Percentiles rank a stretch among this genome's conserved stretches.
Conservation (phyloP, 2,113 vertebrate species). For the Apteryx mantelli region DNA sequence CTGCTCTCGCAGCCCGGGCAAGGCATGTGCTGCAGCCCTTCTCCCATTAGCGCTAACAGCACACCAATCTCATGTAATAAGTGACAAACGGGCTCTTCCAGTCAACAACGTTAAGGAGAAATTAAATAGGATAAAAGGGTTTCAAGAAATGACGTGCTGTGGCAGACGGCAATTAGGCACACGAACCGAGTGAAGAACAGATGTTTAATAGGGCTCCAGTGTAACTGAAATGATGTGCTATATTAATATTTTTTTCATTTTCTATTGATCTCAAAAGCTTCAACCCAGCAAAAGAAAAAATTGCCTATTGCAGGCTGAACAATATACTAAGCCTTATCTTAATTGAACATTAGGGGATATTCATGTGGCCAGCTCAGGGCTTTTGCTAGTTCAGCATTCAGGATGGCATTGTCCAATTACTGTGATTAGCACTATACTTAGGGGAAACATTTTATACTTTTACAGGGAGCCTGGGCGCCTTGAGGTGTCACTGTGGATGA, state of each 20-base stretch:
- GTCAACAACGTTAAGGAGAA: not conserved
- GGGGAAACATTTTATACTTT: not conserved
- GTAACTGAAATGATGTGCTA: not conserved
- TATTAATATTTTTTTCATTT: not conserved
- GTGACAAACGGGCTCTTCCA: not conserved
- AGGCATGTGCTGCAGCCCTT: not conserved
- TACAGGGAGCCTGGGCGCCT: not conserved
- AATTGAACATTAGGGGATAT: slow-evolving; percentile 53
- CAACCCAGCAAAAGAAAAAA: not conserved
- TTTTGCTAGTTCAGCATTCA: slow-evolving; percentile 59
- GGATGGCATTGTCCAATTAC: slow-evolving; percentile 43
- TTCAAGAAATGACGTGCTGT: not conserved
- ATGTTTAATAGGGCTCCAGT: not conserved
- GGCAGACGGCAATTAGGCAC: not conserved
- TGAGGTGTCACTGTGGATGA: not conserved
- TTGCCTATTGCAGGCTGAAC: not conserved
- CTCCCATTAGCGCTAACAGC: not conserved
- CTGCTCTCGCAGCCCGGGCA: fast-evolving
- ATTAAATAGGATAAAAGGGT: not conserved
- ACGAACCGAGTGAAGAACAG: not conserved
- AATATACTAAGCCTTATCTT: slow-evolving; percentile 54
- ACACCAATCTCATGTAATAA: fast-evolving
- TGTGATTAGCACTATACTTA: slow-evolving; percentile 17
- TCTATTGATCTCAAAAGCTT: slow-evolving; percentile 46
- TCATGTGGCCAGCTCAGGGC: not conserved